Base-by-base conservation (phyloP, 2,113 vertebrate genomes). In the Engystomops pustulosus region DNA sequence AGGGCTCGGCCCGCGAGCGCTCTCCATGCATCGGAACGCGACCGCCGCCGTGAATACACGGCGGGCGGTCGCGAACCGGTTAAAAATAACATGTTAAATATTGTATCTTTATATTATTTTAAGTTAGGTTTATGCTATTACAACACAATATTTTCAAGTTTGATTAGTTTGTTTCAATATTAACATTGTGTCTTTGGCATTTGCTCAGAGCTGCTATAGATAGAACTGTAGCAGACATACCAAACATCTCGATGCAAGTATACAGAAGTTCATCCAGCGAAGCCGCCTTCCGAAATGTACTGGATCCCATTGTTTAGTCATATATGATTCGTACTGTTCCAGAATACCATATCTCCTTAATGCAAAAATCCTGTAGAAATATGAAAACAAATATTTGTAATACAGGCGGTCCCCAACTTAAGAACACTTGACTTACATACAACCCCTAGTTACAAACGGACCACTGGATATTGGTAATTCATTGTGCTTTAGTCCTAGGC, bases 241-340 rank as follows among this genome's bases (percentile, higher is more conserved):
- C 97, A 87, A 98, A 98, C 82, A 93, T 94, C 81, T 95, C 92
- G 86, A 98, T 95, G 90, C 97, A 98, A 71, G 96, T 89, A 1
- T 94, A 93, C 87, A 99, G 88, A 84, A 99, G 93, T 70, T 95
- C 93, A 87, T 98, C 94, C 69, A 99, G 88, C 5, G 96, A 94
- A 17, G 97, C 97, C 78, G 97, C 95, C 89, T 98, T 99, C 80
- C 96, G 96, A 85, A 98, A 92, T 4, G 91, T 90, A 85, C 93
- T 95, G 27, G 96, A 96, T 90, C 95, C 97, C 98, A 99, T 99
- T 88, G 85, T 88, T 87, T 60, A 91, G 80, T 85, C 1, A 90
- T 96, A 91, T 95, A 88, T 92, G 92, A 88, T 89, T 69, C 62
- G 30, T 41, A 36, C 17, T 72, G 58, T 9, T 74, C 74, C 65